Percentiles rank a stretch among this genome's conserved stretches.
These are phyloP conservation scores for Tuta absoluta DNA, from an alignment of 2,888 invertebrate species.

Conservation along the genomic window DNA sequence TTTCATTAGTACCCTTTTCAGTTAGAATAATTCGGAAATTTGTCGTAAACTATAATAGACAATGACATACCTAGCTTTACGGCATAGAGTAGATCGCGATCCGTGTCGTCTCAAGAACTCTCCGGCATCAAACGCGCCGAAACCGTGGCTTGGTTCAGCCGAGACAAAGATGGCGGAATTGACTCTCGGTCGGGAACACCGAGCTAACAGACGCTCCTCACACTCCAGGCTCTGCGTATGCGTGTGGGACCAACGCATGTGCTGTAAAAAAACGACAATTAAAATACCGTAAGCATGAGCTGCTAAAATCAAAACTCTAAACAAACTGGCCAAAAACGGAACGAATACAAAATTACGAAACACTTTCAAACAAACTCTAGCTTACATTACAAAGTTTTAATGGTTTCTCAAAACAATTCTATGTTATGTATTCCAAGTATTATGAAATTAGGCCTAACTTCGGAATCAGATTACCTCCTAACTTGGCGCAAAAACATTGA, in stretches of 20 bases:
- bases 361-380: constrained; percentile 13
- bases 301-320: constrained; percentile 10
- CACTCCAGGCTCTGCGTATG: constrained; percentile 84
- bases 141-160: constrained; percentile 84
- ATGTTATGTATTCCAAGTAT: constrained; percentile 27
- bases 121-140: constrained; percentile 89
- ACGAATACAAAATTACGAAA: constrained; percentile 12
- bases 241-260: constrained; percentile 86
- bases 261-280: constrained; percentile 68
- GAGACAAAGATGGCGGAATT: constrained; percentile 93
- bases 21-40: too few relatives aligned
- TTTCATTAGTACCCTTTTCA: too few relatives aligned
- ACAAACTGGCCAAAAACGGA: constrained; percentile 13
- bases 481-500: constrained; percentile 26
- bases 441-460: constrained; percentile 33
- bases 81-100: constrained; percentile 88
- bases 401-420: constrained; percentile 26
- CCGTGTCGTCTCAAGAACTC: constrained; percentile 90
- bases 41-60: too few relatives aligned
- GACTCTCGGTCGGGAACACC: constrained; percentile 86
- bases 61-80: constrained; percentile 87
- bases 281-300: not conserved
- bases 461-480: constrained; percentile 31
- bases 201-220: constrained; percentile 80
- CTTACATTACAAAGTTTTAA: constrained; percentile 25